A percentile compares a stretch with the other conserved stretches of the same genome.
phyloP scores from a whole-genome alignment of 2,113 vertebrate species.

The Tinamus guttatus region DNA sequence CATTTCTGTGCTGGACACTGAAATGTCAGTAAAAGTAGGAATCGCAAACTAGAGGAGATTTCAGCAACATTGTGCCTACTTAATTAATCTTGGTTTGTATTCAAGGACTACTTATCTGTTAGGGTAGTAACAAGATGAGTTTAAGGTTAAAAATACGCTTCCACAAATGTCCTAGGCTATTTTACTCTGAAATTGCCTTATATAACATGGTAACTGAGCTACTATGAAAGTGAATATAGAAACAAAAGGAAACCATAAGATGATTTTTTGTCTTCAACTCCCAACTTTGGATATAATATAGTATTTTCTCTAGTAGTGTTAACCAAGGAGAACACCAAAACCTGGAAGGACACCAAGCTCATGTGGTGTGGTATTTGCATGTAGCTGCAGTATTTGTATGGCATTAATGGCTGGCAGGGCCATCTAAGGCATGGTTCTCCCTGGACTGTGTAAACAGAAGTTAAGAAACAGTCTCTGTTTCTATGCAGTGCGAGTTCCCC shows the following conservation, averaged over 20 bases:
- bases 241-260: not conserved
- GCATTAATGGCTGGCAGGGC: not conserved
- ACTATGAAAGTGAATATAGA: not conserved
- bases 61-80: not conserved
- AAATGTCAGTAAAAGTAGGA: not conserved
- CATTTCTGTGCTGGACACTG: not conserved
- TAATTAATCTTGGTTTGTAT: slow-evolving; percentile 56
- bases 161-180: slow-evolving; percentile 1
- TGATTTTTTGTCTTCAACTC: not conserved
- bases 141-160: not conserved
- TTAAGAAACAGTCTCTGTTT: not conserved
- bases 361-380: not conserved
- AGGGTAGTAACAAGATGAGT: not conserved
- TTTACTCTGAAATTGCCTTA: not conserved
- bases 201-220: not conserved
- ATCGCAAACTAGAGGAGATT: slow-evolving; percentile 20
- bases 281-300: not conserved
- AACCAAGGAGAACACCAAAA: not conserved
- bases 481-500: not conserved
- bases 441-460: not conserved
- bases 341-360: not conserved
- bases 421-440: not conserved
- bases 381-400: not conserved
- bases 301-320: not conserved
- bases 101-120: slow-evolving; percentile 21